These are phyloP conservation scores for Frankliniella intonsa DNA, from an alignment of 2,888 invertebrate species.

Conservation along the genomic window DNA sequence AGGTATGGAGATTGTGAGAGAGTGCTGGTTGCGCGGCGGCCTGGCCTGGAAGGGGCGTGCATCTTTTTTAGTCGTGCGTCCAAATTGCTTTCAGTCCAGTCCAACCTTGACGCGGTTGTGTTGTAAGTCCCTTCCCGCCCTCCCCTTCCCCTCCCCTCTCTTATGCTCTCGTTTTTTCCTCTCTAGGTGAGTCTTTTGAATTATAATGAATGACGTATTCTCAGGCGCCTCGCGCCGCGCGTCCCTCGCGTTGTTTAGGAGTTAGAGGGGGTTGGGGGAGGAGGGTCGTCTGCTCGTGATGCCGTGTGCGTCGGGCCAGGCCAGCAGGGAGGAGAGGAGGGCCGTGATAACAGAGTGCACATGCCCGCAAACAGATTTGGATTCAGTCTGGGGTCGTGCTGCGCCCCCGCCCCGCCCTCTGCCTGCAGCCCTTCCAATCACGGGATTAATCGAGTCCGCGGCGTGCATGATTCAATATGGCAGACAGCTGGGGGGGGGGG, in stretches of 20 bases:
- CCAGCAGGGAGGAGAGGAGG: too few species aligned
- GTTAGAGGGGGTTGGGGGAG: not conserved
- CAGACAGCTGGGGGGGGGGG: not conserved
- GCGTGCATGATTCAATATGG: conserved; percentile 22
- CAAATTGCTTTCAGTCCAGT: too few species aligned
- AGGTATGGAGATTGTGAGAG: not conserved
- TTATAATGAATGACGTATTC: not conserved
- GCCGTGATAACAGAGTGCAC: too few species aligned
- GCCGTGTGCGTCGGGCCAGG: too few species aligned
- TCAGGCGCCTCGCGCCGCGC: not conserved
- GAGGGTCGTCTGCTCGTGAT: not conserved
- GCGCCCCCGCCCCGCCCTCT: not conserved
- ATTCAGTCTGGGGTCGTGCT: not conserved
- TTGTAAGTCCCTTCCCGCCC: not conserved
- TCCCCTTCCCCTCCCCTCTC: not conserved
- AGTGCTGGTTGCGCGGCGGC: not conserved
- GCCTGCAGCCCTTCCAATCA: not conserved
- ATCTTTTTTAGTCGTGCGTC: too few species aligned
- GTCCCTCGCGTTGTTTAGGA: not conserved
- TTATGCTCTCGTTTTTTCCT: not conserved
- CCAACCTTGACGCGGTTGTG: too few species aligned
- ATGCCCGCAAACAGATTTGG: not conserved
- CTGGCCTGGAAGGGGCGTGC: too few species aligned
- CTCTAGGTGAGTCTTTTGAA: not conserved
- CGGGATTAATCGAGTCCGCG: not conserved